A percentile compares a stretch with the other conserved stretches of the same genome.
Conservation (phyloP, 1,140 invertebrate species). For the Prorops nasuta region DNA sequence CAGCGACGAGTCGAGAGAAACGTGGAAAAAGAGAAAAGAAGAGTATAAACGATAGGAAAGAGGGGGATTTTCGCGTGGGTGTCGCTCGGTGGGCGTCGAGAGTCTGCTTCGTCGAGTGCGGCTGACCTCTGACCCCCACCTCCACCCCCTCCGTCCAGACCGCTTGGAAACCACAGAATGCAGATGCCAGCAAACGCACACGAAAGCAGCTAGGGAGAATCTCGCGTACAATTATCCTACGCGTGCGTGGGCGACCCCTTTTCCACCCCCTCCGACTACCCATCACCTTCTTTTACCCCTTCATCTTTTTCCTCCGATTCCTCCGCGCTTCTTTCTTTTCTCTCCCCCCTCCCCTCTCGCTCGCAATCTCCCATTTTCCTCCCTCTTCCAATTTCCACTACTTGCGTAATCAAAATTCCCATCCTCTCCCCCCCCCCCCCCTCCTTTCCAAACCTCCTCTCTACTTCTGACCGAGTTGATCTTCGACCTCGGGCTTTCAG, state of each 20-base stretch:
- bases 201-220: slow-evolving; percentile 17
- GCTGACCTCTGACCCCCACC: slow-evolving; percentile 45
- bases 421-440: slow-evolving; percentile 5
- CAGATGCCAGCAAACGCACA: slow-evolving; percentile 33
- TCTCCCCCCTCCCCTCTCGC: slow-evolving; percentile 14
- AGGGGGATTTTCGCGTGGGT: slow-evolving; percentile 42
- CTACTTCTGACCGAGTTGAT: no score
- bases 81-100: slow-evolving; percentile 48
- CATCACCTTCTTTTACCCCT: slow-evolving; percentile 4
- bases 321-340: slow-evolving; percentile 27
- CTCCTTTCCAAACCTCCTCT: background rate
- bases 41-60: slow-evolving; percentile 25
- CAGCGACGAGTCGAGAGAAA: slow-evolving; percentile 20
- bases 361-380: no score
- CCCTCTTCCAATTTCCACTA: no score
- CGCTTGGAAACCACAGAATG: slow-evolving; percentile 20
- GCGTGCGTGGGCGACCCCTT: slow-evolving; percentile 49
- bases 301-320: slow-evolving; percentile 17
- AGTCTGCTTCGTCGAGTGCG: slow-evolving; percentile 40
- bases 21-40: slow-evolving; percentile 20
- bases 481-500: no score
- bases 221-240: slow-evolving; percentile 55
- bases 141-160: slow-evolving; percentile 25
- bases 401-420: no score
- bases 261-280: slow-evolving; percentile 32